Conservation (phyloP, 2,113 vertebrate species). For the Etia nguti region DNA sequence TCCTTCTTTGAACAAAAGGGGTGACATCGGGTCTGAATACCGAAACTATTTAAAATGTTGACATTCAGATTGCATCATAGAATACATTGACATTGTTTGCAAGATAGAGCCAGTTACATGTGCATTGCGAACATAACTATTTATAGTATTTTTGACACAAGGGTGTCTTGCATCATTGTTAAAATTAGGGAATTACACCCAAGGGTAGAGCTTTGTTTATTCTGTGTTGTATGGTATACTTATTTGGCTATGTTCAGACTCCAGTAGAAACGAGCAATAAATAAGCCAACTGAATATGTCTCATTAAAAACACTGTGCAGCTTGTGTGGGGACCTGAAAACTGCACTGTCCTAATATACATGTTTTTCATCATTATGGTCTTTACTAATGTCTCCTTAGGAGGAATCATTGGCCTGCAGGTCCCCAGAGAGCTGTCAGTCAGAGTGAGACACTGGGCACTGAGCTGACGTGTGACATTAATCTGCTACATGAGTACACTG, state of each 20-base stretch:
- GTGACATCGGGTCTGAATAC: background rate
- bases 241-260: background rate
- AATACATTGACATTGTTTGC: background rate
- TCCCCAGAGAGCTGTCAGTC: slow-evolving; percentile 27
- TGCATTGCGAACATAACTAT: background rate
- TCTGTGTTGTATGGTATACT: background rate
- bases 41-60: background rate
- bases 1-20: background rate
- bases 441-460: slow-evolving; percentile 2
- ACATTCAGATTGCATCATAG: background rate
- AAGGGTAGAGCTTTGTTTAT: background rate
- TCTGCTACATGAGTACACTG: slow-evolving; percentile 19
- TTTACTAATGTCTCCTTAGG: background rate
- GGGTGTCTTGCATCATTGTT: background rate
- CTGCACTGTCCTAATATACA: background rate
- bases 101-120: background rate
- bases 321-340: background rate
- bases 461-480: slow-evolving; percentile 45
- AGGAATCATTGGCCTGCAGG: slow-evolving; percentile 5
- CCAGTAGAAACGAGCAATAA: background rate
- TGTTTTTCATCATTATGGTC: background rate
- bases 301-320: background rate
- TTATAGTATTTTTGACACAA: background rate
- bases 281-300: background rate
- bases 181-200: background rate